Base-by-base conservation (phyloP, 2,888 invertebrate species). In the Nomada ferruginata region DNA sequence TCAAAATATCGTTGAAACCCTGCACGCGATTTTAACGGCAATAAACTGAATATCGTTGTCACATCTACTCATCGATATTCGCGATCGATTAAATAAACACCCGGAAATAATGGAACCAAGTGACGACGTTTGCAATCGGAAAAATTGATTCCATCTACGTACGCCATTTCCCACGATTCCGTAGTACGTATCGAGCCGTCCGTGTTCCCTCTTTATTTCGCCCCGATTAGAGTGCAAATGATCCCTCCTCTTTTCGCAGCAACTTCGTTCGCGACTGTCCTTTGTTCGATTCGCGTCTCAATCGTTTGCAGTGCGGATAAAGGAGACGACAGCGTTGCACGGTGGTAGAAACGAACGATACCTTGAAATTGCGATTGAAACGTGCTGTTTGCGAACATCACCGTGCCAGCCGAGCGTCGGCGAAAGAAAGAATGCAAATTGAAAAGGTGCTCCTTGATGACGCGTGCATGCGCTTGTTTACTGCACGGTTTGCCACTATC, bases 141-240 rank as follows among this genome's bases (percentile, higher is more conserved):
- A 71, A 60, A 71, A 61, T 61, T 13, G 26, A 36, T 36, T 42
- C 50, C 52, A 36, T 61, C 61, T 36, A 42, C 36, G 61, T 36
- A 26, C 26, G 26, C 18, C 64, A 26, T 55, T 29, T 10, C 9
- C 57, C 44, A 47, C 65, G 65, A 73, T 57, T 47, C 15, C 47
- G 13, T 15, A 2, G 11, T 4, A 3, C 47, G 47, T 47, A 26
- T 65, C 20, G n/a, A 29, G 20, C 13, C 23, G 15, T 57, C 11
- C 26, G 11, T 7, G 23, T 20, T 29, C 69, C 44, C 65, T 36
- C 55, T 57, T 66, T 73, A 73, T 65, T 73, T 73, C 65, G 26
- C 57, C 47, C 23, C 73, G 73, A 73, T 73, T 66, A 65, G 47
- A 55, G 57, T 66, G 73, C 47, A 73, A 73, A 73, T 47, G 65